Conservation (phyloP, 2,113 vertebrate species). For the Centropus bengalensis region DNA sequence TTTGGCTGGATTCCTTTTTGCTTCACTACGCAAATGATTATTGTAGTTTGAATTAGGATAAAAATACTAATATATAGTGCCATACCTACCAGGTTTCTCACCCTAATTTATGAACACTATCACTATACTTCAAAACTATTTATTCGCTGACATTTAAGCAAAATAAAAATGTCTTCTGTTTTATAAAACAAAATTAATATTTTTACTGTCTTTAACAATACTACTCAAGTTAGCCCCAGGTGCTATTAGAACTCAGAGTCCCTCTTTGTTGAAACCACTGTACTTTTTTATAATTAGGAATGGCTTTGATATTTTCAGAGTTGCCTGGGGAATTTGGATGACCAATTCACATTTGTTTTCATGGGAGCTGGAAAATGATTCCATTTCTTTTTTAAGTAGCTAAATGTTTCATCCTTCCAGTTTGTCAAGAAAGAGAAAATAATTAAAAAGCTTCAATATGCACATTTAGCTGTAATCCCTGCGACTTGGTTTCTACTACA, state of each 20-base stretch:
- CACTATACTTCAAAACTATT: constrained; percentile 5
- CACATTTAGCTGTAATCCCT: neutral
- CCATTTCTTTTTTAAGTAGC: neutral
- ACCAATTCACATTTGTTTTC: neutral
- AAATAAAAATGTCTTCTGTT: constrained; percentile 13
- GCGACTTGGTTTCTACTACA: neutral
- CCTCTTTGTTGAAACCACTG: neutral
- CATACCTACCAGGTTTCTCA: neutral
- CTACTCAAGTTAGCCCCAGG: neutral
- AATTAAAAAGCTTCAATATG: neutral
- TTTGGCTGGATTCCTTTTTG: neutral
- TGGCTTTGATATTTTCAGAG: constrained; percentile 5
- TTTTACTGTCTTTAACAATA: neutral
- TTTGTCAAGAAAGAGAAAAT: neutral
- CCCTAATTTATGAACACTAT: constrained; percentile 31
- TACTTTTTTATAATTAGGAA: neutral
- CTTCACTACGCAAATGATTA: neutral
- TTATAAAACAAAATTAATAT: neutral
- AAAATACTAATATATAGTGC: constrained; percentile 45
- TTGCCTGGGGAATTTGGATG: neutral
- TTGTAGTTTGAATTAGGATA: neutral
- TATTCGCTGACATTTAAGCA: constrained; percentile 1
- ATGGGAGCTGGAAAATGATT: neutral
- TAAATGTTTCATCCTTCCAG: neutral
- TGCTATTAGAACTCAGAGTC: neutral